Conservation (phyloP, 2,888 invertebrate species). For the Macaria notata region DNA sequence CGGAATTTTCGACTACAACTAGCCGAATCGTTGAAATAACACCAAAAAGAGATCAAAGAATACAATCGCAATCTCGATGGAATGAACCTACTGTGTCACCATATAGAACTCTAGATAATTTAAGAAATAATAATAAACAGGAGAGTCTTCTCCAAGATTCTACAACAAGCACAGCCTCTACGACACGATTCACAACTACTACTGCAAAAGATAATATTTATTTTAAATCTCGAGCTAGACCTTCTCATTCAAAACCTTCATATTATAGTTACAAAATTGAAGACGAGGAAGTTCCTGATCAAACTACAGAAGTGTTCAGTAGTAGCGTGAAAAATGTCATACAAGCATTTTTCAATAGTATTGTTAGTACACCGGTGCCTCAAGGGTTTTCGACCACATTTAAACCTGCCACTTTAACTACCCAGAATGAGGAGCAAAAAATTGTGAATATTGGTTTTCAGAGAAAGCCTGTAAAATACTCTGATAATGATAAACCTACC, state of each 20-base stretch:
- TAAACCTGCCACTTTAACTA: conserved; percentile 33
- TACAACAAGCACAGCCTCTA: conserved; percentile 44
- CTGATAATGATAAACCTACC: conserved; percentile 57
- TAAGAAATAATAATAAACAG: conserved; percentile 51
- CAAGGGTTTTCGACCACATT: conserved; percentile 42
- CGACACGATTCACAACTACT: conserved; percentile 41
- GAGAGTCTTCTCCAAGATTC: conserved; percentile 41
- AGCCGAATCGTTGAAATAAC: conserved; percentile 35
- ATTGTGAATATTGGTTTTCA: conserved; percentile 67
- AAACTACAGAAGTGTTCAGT: conserved; percentile 71
- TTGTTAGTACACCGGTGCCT: conserved; percentile 46
- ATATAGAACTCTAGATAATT: conserved; percentile 75
- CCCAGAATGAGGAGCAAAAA: conserved; percentile 44
- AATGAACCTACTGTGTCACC: conserved; percentile 76
- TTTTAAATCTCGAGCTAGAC: conserved; percentile 41
- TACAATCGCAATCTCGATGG: conserved; percentile 43
- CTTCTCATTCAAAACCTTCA: conserved; percentile 51
- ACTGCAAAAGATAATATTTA: conserved; percentile 37
- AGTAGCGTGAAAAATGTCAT: conserved; percentile 67
- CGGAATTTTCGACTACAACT: conserved; percentile 30
- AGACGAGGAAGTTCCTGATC: conserved; percentile 62
- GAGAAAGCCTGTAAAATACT: conserved; percentile 56
- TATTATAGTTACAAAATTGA: conserved; percentile 67
- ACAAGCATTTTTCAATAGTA: conserved; percentile 64
- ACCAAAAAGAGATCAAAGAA: conserved; percentile 34